phyloP scores from a whole-genome alignment of 2,113 vertebrate genomes.

The Corynorhinus townsendii region DNA sequence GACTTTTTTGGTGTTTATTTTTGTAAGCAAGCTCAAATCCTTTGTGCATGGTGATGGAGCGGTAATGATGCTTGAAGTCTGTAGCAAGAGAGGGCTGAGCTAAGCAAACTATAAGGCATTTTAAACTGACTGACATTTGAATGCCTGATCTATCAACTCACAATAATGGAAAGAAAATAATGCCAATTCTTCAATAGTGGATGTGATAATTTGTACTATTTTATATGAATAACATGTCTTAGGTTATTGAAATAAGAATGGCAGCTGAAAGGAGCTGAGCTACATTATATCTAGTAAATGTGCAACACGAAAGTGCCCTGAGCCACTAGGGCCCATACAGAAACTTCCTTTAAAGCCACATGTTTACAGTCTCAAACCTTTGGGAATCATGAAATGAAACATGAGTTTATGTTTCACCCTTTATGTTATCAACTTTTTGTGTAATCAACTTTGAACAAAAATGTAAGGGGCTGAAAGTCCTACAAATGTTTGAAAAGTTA shows the following conservation, averaged over 20 bases:
- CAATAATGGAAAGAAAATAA: conserved; percentile 42
- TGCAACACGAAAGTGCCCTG: neutral
- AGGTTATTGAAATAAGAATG: conserved; percentile 54
- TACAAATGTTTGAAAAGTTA: neutral
- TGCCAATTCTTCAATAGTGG: neutral
- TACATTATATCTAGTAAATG: neutral
- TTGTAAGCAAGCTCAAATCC: neutral
- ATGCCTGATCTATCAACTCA: neutral
- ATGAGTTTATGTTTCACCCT: neutral
- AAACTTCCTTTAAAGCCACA: conserved; percentile 30
- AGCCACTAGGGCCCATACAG: neutral
- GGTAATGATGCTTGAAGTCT: neutral
- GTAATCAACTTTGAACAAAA: conserved; percentile 16
- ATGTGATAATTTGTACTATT: conserved; percentile 32
- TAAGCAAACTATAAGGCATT: neutral
- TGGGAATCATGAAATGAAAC: neutral
- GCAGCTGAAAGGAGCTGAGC: neutral
- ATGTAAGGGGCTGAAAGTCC: neutral
- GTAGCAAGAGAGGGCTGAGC: neutral
- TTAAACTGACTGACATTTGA: neutral
- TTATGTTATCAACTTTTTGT: neutral
- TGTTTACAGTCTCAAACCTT: conserved; percentile 14
- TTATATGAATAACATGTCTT: conserved; percentile 17
- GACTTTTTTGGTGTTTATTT: neutral
- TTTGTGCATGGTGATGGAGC: neutral